Percentiles rank a stretch among this genome's conserved stretches.
Evolutionary conservation across 2,888 invertebrate genomes (phyloP).

Genomic region (Teinopalpus imperialis): DNA sequence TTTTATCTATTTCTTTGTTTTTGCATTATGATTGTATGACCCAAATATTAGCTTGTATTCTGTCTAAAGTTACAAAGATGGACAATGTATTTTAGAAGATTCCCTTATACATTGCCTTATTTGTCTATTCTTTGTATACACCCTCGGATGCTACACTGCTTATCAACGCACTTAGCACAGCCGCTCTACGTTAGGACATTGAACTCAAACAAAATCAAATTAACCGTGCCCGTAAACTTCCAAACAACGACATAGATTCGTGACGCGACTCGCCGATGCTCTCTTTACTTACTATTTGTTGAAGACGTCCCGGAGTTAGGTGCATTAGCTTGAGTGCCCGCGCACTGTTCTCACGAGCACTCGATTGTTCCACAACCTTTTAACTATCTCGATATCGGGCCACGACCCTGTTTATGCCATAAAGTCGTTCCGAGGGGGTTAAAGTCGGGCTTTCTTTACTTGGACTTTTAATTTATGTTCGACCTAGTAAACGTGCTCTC

Average conservation of each 20-base stretch:
- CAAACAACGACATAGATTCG: slow-evolving; percentile 40
- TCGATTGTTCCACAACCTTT: slow-evolving; percentile 71
- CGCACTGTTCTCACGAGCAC: slow-evolving; percentile 67
- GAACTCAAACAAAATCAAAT: slow-evolving; percentile 33
- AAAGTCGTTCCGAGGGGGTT: slow-evolving; percentile 49
- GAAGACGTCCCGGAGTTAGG: slow-evolving; percentile 34
- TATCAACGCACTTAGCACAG: slow-evolving; percentile 26
- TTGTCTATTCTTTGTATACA: slow-evolving; percentile 28
- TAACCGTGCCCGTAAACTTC: slow-evolving; percentile 32
- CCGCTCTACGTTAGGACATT: slow-evolving; percentile 9
- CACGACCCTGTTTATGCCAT: slow-evolving; percentile 61
- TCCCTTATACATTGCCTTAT: slow-evolving; percentile 13
- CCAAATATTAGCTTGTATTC: no score
- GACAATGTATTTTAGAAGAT: slow-evolving; percentile 11
- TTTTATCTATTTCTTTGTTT: no score
- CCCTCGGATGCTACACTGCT: slow-evolving; percentile 10
- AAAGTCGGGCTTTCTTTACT: slow-evolving; percentile 34
- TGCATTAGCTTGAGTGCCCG: slow-evolving; percentile 51
- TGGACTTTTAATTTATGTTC: slow-evolving; percentile 12
- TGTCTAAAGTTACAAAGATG: no score
- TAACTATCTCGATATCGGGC: slow-evolving; percentile 70
- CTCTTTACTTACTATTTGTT: slow-evolving; percentile 39
- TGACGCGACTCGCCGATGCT: slow-evolving; percentile 42
- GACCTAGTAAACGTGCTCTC: slow-evolving; percentile 3
- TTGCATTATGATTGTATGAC: no score